Base-by-base conservation (phyloP, 2,888 invertebrate genomes). In the Andrena chrysosceles region DNA sequence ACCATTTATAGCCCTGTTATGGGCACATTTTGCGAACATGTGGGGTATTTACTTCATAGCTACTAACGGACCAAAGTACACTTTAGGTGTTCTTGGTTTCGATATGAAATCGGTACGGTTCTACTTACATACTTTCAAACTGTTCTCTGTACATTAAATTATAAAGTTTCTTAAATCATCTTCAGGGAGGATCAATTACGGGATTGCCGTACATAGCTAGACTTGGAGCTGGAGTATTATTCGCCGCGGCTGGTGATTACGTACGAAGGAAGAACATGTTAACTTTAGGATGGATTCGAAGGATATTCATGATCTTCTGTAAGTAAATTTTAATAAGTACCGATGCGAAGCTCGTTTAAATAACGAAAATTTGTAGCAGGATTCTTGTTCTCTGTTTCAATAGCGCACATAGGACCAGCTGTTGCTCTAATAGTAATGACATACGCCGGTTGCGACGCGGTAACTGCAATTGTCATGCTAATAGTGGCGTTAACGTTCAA, bases 11-110 rank as follows among this genome's bases (percentile, higher is more conserved):
- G 96, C 96, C 0, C 94, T 97, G 90, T 87, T 95, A 4, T 92
- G 96, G 64, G 94, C 97, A 20, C 97, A 97, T 89, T 97, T 96
- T 90, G 97, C 97, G 35, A 97, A 97, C 89, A 95, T 97, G 91
- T 97, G 97, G 97, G 97, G 97, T 2, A 94, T 97, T 67, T 97
- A 96, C 91, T 97, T 97, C 91, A 95, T 97, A 69, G 95, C 97
- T 93, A 97, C 97, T 0, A 97, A 96, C 59, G 97, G 97, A 4
- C 97, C 97, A 0, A 97, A 96, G 89, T 97, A 96, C 91, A 96
- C 97, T 87, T 96, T 97, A 64, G 96, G 96, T 90, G 95, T 97
- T 10, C 94, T 97, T 67, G 97, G 97, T 20, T 97, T 97, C 89
- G 95, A 97, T 89, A 93, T 97, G 80, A 95, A 96, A 90, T 92